Percentiles rank a stretch among this genome's conserved stretches.
phyloP scores from a whole-genome alignment of 2,113 vertebrate genomes.

The Thunnus thynnus region DNA sequence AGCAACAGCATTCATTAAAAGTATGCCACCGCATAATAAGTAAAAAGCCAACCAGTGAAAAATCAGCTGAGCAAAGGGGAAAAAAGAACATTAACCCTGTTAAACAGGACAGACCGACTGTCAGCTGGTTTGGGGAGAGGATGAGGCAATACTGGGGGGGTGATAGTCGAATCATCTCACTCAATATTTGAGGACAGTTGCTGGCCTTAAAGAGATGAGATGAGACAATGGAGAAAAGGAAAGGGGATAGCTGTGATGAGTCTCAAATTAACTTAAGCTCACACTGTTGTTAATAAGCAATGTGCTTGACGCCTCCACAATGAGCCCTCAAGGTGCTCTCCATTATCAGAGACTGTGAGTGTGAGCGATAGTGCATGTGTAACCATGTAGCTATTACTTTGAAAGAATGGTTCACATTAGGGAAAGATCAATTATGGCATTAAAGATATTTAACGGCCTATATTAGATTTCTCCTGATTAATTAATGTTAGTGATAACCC shows the following conservation, averaged over 20 bases:
- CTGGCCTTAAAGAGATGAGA: constrained; percentile 50
- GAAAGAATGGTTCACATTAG: constrained; percentile 25
- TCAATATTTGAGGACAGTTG: constrained; percentile 3
- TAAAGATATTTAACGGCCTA: background rate
- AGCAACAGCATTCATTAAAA: background rate
- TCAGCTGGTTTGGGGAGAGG: constrained; percentile 48
- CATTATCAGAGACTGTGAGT: constrained; percentile 7
- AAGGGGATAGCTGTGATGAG: constrained; percentile 51
- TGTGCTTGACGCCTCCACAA: constrained; percentile 56
- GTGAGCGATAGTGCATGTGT: background rate
- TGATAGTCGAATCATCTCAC: background rate
- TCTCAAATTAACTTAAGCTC: constrained; percentile 69
- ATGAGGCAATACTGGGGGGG: constrained; percentile 28
- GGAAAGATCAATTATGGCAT: constrained; percentile 1
- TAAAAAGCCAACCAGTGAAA: background rate
- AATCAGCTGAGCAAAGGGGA: background rate
- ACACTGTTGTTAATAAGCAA: constrained; percentile 73
- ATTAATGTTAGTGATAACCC: constrained; percentile 6
- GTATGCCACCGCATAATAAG: background rate
- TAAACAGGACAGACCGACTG: constrained; percentile 35
- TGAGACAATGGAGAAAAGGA: constrained; percentile 48
- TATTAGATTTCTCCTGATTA: background rate
- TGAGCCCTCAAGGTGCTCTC: constrained; percentile 47
- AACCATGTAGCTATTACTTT: constrained; percentile 28
- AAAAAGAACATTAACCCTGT: constrained; percentile 23